Evolutionary conservation across 2,888 invertebrate species (phyloP), one percentile per base, ranked within the genome.

Genomic region (Tolmerus cingulatus): DNA sequence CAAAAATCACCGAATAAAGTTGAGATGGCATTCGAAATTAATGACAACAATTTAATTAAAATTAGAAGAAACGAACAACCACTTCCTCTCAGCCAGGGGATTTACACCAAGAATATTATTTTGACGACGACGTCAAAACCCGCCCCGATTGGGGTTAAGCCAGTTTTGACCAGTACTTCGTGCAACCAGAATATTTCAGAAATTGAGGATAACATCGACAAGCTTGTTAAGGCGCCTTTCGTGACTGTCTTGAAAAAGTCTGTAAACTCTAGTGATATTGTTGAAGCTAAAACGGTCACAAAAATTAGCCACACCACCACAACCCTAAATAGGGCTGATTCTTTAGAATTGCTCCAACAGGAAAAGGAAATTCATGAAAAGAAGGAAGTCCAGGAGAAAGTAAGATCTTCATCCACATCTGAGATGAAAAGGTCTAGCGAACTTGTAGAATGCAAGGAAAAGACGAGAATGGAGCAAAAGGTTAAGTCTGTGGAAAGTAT

Each of bases 161-260:
- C 81, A 27, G n/a, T 85, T 1, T 27, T 5, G 9, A 78, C 57
- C 5, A 78, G 23, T 23, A 7, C 88, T 2, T 46, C 86, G 0
- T 89, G 89, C n/a, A 89, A 88, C 43, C 89, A 90, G 86, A 90
- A 90, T 87, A 91, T 91, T 37, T 90, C 90, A 0, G 91, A 92
- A 88, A 91, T 92, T 7, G 92, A 93, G 87, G 91, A 91, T 79
- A 92, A 91, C 74, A 92, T 91, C 14, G 93, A 92, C 86, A 89
- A 91, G 88, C 19, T 90, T 1, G 91, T 92, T 4, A 92, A 91
- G 86, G 91, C 92, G 3, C 92, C 93, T 27, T 90, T 92, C 89
- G 91, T 92, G 0, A 92, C 90, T 86, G 90, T 92, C 0, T 88
- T 92, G 4, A 89, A 92, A 16, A 92, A 91, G 82, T 91, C 92